Conservation (phyloP, 2,113 vertebrate genomes). For the Acanthochromis polyacanthus region DNA sequence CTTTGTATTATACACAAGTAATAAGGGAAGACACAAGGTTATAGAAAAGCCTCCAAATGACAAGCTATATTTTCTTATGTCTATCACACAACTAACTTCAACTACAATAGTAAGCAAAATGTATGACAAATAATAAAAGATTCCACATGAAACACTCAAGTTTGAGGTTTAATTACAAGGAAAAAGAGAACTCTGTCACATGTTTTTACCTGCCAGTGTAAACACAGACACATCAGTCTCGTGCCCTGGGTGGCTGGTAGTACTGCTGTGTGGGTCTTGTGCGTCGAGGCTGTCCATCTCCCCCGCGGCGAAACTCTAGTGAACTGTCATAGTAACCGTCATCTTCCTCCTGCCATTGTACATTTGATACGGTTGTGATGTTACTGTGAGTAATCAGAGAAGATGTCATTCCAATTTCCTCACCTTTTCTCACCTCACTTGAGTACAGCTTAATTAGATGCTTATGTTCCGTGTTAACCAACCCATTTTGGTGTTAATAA, state of each 20-base stretch:
- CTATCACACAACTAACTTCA: neutral
- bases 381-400: slow-evolving; percentile 55
- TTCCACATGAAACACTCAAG: neutral
- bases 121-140: neutral
- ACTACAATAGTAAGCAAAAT: neutral
- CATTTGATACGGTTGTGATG: slow-evolving; percentile 62
- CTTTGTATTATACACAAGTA: neutral
- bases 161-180: slow-evolving; percentile 11
- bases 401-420: slow-evolving; percentile 51
- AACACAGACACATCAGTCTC: slow-evolving; percentile 86
- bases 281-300: slow-evolving; percentile 93
- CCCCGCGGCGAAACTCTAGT: slow-evolving; percentile 94
- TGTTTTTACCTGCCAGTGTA: slow-evolving; percentile 56
- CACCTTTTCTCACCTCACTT: slow-evolving; percentile 14
- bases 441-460: slow-evolving; percentile 27
- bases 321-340: slow-evolving; percentile 93
- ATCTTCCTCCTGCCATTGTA: slow-evolving; percentile 91
- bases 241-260: slow-evolving; percentile 96
- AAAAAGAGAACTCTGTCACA: neutral
- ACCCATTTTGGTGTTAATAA: neutral
- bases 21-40: neutral
- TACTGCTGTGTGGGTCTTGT: slow-evolving; percentile 96
- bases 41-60: slow-evolving; percentile 15
- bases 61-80: neutral
- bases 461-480: neutral